Evolutionary conservation across 2,888 invertebrate species (phyloP).

Genomic region (Drosophila suboccidentalis): DNA sequence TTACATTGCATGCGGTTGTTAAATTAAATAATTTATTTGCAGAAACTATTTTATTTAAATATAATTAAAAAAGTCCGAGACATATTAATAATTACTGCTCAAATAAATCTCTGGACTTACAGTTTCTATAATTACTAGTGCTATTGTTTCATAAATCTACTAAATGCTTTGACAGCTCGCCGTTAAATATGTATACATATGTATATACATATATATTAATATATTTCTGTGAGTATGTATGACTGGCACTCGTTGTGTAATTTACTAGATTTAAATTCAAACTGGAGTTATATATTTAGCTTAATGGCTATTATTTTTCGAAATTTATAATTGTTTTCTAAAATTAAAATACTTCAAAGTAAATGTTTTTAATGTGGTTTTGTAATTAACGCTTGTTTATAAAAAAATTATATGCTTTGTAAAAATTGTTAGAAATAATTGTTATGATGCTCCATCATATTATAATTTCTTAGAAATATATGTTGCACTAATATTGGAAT

Average conservation of each 20-base stretch:
- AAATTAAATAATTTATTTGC: constrained; percentile 67
- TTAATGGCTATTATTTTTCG: neutral
- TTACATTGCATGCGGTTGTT: constrained; percentile 51
- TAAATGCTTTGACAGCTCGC: constrained; percentile 5
- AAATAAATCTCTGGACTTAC: constrained; percentile 29
- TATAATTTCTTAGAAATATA: too few relatives aligned
- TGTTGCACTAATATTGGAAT: too few relatives aligned
- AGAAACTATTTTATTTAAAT: constrained; percentile 43
- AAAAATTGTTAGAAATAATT: too few relatives aligned
- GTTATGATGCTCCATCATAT: too few relatives aligned
- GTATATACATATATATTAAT: too few relatives aligned
- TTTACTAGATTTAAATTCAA: constrained; percentile 6
- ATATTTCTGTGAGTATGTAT: neutral
- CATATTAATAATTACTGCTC: constrained; percentile 32
- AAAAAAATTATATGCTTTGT: too few relatives aligned
- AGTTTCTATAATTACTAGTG: constrained; percentile 1
- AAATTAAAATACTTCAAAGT: neutral
- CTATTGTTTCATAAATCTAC: constrained; percentile 21
- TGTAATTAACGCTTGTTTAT: neutral
- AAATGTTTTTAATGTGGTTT: neutral
- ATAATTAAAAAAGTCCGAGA: constrained; percentile 47
- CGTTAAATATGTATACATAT: neutral
- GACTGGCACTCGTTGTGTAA: neutral
- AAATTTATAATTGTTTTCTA: neutral
- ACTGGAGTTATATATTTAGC: constrained; percentile 1